Percentiles rank a stretch among this genome's conserved stretches.
phyloP scores from a whole-genome alignment of 2,797 vertebrate species.

The Dipus sagitta region DNA sequence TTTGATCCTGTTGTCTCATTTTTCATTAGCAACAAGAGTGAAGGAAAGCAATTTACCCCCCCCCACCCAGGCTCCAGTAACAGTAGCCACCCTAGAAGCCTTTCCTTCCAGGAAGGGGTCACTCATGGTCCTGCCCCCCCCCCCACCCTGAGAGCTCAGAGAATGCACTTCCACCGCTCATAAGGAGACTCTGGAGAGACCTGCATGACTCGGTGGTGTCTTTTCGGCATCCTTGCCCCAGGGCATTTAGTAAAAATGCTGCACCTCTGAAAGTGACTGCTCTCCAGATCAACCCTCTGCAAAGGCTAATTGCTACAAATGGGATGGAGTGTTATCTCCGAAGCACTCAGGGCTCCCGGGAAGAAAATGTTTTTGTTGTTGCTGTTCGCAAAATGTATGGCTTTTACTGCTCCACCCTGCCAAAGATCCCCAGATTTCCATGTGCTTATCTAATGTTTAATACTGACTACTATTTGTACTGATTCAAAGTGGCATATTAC shows the following conservation, averaged over 20 bases:
- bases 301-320: neutral
- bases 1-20: neutral
- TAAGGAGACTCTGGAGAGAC: slow-evolving; percentile 3
- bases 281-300: slow-evolving; percentile 13
- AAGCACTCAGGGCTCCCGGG: neutral
- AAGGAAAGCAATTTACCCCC: neutral
- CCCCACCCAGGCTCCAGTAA: neutral
- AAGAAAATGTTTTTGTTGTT: neutral
- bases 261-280: slow-evolving; percentile 27
- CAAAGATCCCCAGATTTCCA: neutral
- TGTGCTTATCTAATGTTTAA: slow-evolving; percentile 5
- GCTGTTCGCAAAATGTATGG: neutral
- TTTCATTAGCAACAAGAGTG: neutral
- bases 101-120: neutral
- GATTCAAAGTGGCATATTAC: neutral
- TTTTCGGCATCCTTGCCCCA: slow-evolving; percentile 22
- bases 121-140: neutral
- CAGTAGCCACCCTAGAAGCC: neutral
- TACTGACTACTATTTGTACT: slow-evolving; percentile 9
- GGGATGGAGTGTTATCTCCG: neutral
- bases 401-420: neutral
- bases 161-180: neutral
- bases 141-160: neutral
- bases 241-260: slow-evolving; percentile 40
- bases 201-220: neutral